A percentile compares a stretch with the other conserved stretches of the same genome.
Evolutionary conservation across 2,888 invertebrate genomes (phyloP).

Genomic region (Cordilura impudica): DNA sequence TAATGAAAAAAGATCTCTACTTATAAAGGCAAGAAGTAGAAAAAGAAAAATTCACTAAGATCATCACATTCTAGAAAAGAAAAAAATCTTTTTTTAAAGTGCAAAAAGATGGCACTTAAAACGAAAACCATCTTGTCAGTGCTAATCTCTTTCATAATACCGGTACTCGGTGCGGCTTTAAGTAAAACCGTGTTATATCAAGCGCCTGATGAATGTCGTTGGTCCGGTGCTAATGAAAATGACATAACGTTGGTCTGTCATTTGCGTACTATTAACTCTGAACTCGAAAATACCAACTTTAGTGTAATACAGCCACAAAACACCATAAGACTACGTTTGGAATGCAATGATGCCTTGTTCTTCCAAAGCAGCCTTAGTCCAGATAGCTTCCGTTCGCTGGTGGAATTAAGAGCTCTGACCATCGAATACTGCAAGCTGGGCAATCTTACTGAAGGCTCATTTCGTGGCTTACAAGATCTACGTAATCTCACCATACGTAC

Average conservation of each 20-base stretch:
- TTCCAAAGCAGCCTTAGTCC: conserved; percentile 89
- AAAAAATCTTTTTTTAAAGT: conserved; percentile 51
- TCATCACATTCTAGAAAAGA: conserved; percentile 19
- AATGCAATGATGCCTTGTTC: conserved; percentile 89
- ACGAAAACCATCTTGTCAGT: conserved; percentile 73
- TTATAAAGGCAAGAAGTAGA: conserved; percentile 37
- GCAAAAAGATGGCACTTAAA: conserved; percentile 67
- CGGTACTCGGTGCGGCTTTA: conserved; percentile 76
- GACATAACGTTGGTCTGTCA: conserved; percentile 88
- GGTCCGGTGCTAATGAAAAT: conserved; percentile 75
- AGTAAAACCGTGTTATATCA: conserved; percentile 81
- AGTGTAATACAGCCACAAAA: conserved; percentile 91
- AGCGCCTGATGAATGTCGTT: conserved; percentile 89
- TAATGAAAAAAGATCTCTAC: too few relatives aligned
- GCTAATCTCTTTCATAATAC: conserved; percentile 75
- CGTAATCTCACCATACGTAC: conserved; percentile 91
- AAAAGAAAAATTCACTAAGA: conserved; percentile 27
- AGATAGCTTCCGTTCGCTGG: conserved; percentile 88
- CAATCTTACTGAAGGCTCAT: conserved; percentile 88
- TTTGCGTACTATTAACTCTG: conserved; percentile 90
- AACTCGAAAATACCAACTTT: conserved; percentile 92
- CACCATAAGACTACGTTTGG: conserved; percentile 87
- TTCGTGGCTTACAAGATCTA: conserved; percentile 88
- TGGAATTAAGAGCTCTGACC: conserved; percentile 87
- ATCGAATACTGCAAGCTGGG: conserved; percentile 93